Base-by-base conservation (phyloP, 2,888 invertebrate species). In the Lasioglossum villosulum region DNA sequence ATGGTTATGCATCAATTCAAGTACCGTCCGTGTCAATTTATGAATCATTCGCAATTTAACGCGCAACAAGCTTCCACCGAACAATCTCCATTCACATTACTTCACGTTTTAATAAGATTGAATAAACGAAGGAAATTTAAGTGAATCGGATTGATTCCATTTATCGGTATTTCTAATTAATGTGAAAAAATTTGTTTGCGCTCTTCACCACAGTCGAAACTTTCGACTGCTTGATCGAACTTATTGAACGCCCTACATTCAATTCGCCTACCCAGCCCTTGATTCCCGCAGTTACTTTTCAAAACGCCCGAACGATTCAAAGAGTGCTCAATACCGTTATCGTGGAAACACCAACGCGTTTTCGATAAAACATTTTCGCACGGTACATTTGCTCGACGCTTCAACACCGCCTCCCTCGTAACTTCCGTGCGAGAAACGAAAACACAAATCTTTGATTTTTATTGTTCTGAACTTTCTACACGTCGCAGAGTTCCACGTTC, bases 361-460 rank as follows among this genome's bases (percentile, higher is more conserved):
- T 39, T 66, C 79, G 72, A 78, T 78, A 63, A 82, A 78, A 72
- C 48, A 82, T 82, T 48, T 73, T 27, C 30, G 23, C 48, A 73
- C 34, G 82, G 14, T 79, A 82, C 82, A 79, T 79, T 82, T 82
- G 39, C 19, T 52, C 77, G 39, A 52, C 34, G 48, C 19, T 72
- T 72, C n/a, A 27, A 48, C 48, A 52, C 27, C 71, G 30, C 52
- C 16, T 39, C n/a, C n/a, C 81, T n/a, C 81, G 66, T 66, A 82
- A 66, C 48, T 72, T 73, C 12, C 8, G 4, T 19, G n/a, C 1
- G 48, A 37, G 16, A 52, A 48, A 66, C 63, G 80, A 72, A 66
- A 39, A 66, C 39, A 82, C 23, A 52, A 39, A 63, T 16, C 48
- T 39, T 10, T 19, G 39, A 73, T 48, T 63, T 48, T 30, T 59